phyloP scores from a whole-genome alignment of 1,140 invertebrate genomes.

The Scaptomyza pallida region DNA sequence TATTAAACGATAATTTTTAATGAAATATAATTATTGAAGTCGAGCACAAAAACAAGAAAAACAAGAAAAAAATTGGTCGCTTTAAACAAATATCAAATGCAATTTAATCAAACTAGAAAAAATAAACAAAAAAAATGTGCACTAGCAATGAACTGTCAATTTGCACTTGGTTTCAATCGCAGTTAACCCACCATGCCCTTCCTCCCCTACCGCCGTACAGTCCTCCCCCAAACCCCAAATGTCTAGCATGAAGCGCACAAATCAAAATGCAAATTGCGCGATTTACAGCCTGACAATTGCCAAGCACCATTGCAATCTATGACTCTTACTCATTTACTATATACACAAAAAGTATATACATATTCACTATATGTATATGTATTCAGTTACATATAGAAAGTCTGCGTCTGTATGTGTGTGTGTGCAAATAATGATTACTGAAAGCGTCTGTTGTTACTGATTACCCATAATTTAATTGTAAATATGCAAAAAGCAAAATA shows the following conservation, averaged over 20 bases:
- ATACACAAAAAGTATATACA: not conserved
- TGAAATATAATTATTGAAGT: constrained; percentile 10
- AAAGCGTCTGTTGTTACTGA: constrained; percentile 78
- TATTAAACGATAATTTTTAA: not conserved
- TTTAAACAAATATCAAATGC: constrained; percentile 49
- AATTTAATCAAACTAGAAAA: constrained; percentile 68
- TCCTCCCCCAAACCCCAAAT: not conserved
- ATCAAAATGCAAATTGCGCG: constrained; percentile 71
- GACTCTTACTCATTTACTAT: constrained; percentile 4
- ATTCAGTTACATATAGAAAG: constrained; percentile 14
- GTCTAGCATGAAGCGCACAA: constrained; percentile 65
- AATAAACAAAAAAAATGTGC: constrained; percentile 49
- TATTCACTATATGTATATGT: constrained; percentile 11
- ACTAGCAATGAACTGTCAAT: constrained; percentile 44
- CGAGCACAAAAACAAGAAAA: constrained; percentile 15
- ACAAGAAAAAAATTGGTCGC: too few species aligned
- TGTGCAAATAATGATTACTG: constrained; percentile 77
- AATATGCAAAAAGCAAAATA: constrained; percentile 81
- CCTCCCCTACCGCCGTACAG: not conserved
- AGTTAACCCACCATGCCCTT: not conserved
- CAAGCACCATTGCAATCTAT: constrained; percentile 34
- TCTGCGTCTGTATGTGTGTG: constrained; percentile 7
- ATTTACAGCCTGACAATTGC: constrained; percentile 62
- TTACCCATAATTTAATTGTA: constrained; percentile 82
- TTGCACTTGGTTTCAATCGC: constrained; percentile 6